phyloP scores from a whole-genome alignment of 2,797 vertebrate species.

The Spizella passerina region DNA sequence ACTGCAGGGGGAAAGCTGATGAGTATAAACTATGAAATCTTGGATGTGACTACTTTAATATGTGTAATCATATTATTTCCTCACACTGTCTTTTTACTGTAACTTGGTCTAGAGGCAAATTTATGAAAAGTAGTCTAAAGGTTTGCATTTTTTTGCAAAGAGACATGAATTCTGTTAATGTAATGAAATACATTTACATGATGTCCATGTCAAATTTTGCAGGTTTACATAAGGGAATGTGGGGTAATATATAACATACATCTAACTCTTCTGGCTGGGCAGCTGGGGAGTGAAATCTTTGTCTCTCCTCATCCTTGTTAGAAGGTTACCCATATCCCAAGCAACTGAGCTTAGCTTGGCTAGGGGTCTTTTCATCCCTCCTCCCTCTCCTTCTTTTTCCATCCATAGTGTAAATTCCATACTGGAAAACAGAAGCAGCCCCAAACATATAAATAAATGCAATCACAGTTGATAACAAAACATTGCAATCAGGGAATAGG shows the following conservation, averaged over 20 bases:
- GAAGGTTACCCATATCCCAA: neutral
- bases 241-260: neutral
- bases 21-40: neutral
- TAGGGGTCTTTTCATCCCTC: neutral
- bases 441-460: neutral
- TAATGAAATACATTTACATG: neutral
- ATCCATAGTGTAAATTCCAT: neutral
- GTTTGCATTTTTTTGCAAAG: neutral
- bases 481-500: neutral
- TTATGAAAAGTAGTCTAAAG: neutral
- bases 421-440: neutral
- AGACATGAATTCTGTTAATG: neutral
- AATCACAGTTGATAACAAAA: neutral
- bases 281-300: neutral
- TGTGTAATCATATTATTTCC: neutral
- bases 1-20: neutral
- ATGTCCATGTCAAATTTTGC: neutral
- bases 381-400: neutral
- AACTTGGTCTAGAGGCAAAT: neutral
- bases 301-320: neutral
- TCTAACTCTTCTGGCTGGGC: neutral
- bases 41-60: neutral
- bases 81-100: neutral
- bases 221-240: neutral
- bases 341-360: neutral